Evolutionary conservation across 2,888 invertebrate genomes (phyloP), one percentile per base, ranked within the genome.

Genomic region (Oligia latruncula): DNA sequence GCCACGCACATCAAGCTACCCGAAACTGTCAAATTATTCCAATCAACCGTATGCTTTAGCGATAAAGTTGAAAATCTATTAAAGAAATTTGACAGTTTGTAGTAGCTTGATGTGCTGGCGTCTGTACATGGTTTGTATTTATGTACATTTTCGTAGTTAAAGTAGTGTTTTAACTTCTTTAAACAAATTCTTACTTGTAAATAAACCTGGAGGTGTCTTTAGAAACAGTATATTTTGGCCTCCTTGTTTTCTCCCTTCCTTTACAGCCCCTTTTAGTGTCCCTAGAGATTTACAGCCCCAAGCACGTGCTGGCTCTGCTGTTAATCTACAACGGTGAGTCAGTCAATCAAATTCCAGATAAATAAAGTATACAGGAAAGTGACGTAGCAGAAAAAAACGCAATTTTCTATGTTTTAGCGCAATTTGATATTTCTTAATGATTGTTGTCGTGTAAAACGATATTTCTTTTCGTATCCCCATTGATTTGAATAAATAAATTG

Each of bases 331-430:
- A 74, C 62, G 46, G 65, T 62, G 40, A 68, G 68, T 62, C 72
- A 66, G 49, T 81, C 73, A 58, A 64, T 76, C 62, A 64, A 81
- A 71, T 81, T 64, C 66, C 83, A 23, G 58, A 77, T 64, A 62
- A 67, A 49, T 74, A 70, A 66, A 70, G 46, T 74, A 66, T n/a
- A 49, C 65, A 35, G 52, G 43, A 70, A 82, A 77, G 0, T 71
- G 49, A 81, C 66, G 40, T 60, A 15, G 49, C 60, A 4, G 13
- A 40, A 65, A 65, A 52, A 68, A 3, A 29, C 1, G 8, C 9
- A 15, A 49, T n/a, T 29, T 81, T 73, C 23, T 70, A 60, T 66
- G 29, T 60, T 60, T 60, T n/a, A 23, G 0, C 11, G 58, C 58
- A 60, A 60, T n/a, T 40, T 46, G 35, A 71, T 58, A 58, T 13